Evolutionary conservation across 2,888 invertebrate genomes (phyloP).

Genomic region (Opisthograptis luteolata): DNA sequence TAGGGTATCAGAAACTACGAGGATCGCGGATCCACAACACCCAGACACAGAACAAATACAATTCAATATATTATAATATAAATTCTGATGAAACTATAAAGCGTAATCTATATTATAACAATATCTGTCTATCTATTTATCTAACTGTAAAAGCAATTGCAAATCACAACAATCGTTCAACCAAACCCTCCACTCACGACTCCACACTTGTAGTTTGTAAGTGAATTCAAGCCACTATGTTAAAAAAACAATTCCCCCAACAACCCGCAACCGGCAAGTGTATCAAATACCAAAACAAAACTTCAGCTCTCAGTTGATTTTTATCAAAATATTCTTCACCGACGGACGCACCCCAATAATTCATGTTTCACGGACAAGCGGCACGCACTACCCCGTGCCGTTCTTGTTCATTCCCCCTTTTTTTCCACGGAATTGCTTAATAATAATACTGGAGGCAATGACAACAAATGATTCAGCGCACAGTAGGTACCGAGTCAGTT

Average conservation of each 20-base stretch:
- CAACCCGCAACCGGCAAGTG: not conserved
- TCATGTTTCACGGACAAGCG: constrained; percentile 16
- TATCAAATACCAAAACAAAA: constrained; percentile 22
- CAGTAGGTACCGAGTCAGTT: not conserved
- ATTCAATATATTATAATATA: no score
- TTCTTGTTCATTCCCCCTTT: constrained; percentile 9
- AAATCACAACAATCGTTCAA: no score
- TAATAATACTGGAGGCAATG: constrained; percentile 14
- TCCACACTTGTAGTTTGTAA: no score
- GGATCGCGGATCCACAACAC: no score
- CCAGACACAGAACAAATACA: no score
- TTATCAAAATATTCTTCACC: constrained; percentile 22
- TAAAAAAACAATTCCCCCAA: not conserved
- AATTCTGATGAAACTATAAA: no score
- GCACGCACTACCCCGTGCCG: constrained; percentile 24
- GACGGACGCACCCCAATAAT: constrained; percentile 9
- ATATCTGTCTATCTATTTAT: no score
- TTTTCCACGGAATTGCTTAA: constrained; percentile 23
- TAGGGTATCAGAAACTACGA: no score
- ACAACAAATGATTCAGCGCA: constrained; percentile 9
- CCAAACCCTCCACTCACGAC: no score
- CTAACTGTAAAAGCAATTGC: no score
- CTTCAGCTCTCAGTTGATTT: constrained; percentile 19
- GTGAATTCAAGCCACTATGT: not conserved
- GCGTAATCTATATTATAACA: no score